Base-by-base conservation (phyloP, 2,888 invertebrate species). In the Cataglyphis cursor region DNA sequence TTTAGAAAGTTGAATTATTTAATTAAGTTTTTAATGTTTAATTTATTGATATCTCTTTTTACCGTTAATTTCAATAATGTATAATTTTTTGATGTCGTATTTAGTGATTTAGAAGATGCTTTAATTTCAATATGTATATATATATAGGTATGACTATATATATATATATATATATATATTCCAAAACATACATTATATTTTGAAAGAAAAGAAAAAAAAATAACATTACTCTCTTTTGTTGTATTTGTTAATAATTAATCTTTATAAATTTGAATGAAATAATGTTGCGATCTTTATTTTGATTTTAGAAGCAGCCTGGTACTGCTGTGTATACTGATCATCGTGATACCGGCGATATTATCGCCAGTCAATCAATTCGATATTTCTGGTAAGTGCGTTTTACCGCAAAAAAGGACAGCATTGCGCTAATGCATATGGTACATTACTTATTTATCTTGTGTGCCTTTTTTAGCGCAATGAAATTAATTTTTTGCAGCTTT, bases 281-380 rank as follows among this genome's bases (percentile, higher is more conserved):
- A 41, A 51, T 38, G n/a, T 51, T 35, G 24, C n/a, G 0, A 51
- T 48, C 5, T 31, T 38, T 54, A 65, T 75, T 64, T 74, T 73
- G 57, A 59, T 94, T 94, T 85, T 93, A 94, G 94, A 90, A 91
- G 89, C 91, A 92, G 92, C 89, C 86, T 94, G 84, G 92, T 87
- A 86, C 85, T 94, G 85, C 90, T 94, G 88, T 91, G 90, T 72
- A 74, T 82, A n/a, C 87, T 92, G 87, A 84, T 93, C 78, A 83
- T 92, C 61, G 85, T 89, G 31, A 91, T 83, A 44, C 82, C 89
- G 35, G 92, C 94, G 83, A 83, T 93, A 87, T 90, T 93, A 66
- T 90, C 93, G 74, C 82, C 91, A 35, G 83, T 85, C 70, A 90
- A 89, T 41, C 92, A 92, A 74, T 93, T 93, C 82, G 92, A 94